phyloP scores from a whole-genome alignment of 2,113 vertebrate genomes.

The Catagonus wagneri region DNA sequence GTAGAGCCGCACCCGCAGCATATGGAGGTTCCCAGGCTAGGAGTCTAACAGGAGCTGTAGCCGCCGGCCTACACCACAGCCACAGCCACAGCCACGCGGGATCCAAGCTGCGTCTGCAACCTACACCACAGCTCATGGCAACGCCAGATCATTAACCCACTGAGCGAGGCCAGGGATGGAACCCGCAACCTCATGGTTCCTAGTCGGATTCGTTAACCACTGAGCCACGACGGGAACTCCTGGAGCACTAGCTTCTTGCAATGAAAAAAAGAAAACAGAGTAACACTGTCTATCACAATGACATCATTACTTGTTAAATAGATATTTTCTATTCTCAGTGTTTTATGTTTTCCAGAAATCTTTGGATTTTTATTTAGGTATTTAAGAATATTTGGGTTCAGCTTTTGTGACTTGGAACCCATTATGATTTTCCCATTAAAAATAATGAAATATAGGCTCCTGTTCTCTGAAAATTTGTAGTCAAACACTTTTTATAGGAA shows the following conservation, averaged over 20 bases:
- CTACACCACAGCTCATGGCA: too few species aligned
- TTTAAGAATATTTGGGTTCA: neutral
- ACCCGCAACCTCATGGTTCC: too few species aligned
- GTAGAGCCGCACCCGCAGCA: too few species aligned
- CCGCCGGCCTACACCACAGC: too few species aligned
- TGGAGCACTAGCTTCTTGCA: neutral
- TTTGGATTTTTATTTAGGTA: neutral
- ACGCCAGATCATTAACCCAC: too few species aligned
- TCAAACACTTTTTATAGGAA: neutral
- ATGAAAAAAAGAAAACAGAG: neutral
- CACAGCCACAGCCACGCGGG: too few species aligned
- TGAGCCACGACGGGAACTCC: too few species aligned
- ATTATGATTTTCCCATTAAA: constrained; percentile 26
- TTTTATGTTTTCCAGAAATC: neutral
- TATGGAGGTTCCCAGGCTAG: too few species aligned
- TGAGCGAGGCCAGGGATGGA: too few species aligned
- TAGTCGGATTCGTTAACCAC: too few species aligned
- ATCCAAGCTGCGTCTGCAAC: too few species aligned
- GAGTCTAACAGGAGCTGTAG: too few species aligned
- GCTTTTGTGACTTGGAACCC: neutral
- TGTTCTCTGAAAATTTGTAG: neutral
- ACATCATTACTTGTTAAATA: neutral
- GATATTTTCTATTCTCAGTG: neutral
- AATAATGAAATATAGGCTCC: neutral
- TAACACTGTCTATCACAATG: neutral